Base-by-base conservation (phyloP, 2,797 vertebrate genomes). In the Peromyscus aztecus region DNA sequence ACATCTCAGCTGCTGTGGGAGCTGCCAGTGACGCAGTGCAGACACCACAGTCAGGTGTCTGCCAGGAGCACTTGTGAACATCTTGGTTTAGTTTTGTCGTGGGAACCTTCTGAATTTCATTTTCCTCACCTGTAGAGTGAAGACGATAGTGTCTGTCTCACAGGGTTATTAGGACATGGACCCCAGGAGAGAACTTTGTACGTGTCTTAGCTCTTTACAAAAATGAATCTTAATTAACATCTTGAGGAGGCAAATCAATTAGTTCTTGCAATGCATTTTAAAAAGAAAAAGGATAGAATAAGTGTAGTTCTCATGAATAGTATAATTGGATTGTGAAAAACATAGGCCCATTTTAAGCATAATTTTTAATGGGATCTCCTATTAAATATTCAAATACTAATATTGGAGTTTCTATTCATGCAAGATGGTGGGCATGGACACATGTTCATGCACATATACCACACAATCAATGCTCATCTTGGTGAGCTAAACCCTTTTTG, bases 271-370 rank as follows among this genome's bases (percentile, higher is more conserved):
- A 19, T 89, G 40, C 40, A 90, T 75, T 94, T 94, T 82, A 75
- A 94, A 75, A 55, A 93, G 63, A 49, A 80, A 94, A 83, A 92
- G 13, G 57, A 49, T 89, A 82, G 83, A 91, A 83, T 81, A 90
- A 89, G 69, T 73, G 24, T 2, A 75, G 40, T 71, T 94, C 17
- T 89, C 49, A 89, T 90, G 71, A 89, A 81, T 49, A 89, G 52
- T 69, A 37, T 83, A 94, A 91, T 52, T 96, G 71, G 37, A 80
- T 17, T 90, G 29, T 55, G 31, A 96, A 95, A 94, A 95, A 90
- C 43, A 29, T 59, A 76, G 91, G 63, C 24, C 11, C 17, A 78
- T 90, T 97, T 95, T 71, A 96, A 94, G 75, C 19, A 75, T 84
- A 94, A 89, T 23, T 92, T 95, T 82, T 61, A 94, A 46, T 90